These are phyloP conservation scores for Otus sunia DNA, from an alignment of 2,113 vertebrate species.

Conservation along the genomic window DNA sequence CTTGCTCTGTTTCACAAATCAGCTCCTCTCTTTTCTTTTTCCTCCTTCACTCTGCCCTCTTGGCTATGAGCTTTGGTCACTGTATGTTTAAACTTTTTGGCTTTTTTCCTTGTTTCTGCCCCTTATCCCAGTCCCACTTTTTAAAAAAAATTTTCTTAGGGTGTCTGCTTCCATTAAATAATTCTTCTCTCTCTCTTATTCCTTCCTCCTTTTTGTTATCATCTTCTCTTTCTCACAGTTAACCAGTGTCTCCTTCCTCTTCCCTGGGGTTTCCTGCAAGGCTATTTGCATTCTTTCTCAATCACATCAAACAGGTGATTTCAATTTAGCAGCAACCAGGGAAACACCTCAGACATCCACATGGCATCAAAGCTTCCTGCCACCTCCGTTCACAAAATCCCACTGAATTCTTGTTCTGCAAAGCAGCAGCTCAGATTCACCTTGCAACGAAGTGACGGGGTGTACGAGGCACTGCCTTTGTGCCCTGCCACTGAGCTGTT, in stretches of 20 bases:
- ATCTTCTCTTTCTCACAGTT: not conserved
- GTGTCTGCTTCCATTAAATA: not conserved
- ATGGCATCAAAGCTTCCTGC: not conserved
- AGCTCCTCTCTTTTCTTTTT: not conserved
- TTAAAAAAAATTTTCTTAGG: not conserved
- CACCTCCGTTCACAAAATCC: not conserved
- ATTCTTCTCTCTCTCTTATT: not conserved
- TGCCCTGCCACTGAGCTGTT: not conserved
- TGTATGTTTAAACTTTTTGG: not conserved
- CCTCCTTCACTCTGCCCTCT: not conserved
- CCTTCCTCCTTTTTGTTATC: not conserved
- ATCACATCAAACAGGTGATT: constrained; percentile 29
- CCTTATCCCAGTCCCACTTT: not conserved
- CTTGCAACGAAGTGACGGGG: accelerated
- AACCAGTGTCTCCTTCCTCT: not conserved
- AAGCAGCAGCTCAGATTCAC: not conserved
- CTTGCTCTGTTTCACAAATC: not conserved
- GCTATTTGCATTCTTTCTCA: not conserved
- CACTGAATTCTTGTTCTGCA: not conserved
- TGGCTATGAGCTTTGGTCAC: not conserved
- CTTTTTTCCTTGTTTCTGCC: not conserved
- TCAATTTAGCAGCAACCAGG: constrained; percentile 17
- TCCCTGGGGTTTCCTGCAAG: not conserved
- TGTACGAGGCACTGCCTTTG: accelerated
- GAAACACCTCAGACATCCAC: not conserved